Evolutionary conservation across 2,888 invertebrate species (phyloP).

Genomic region (Drosophila siamana): DNA sequence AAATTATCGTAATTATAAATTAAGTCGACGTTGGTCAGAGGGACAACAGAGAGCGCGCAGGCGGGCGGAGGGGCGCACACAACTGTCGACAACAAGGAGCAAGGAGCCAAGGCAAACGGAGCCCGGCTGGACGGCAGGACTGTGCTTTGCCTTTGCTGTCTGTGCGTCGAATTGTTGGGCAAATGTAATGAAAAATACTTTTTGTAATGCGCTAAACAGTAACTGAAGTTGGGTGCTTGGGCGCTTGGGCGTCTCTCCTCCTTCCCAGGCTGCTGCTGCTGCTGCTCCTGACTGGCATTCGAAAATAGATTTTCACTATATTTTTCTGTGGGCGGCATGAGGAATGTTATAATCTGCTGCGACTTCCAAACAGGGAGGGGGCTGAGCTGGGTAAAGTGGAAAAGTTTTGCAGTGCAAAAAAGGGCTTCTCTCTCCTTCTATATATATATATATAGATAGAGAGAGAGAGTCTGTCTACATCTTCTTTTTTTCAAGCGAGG

Average conservation of each 20-base stretch:
- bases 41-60: background rate
- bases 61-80: background rate
- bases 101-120: no score
- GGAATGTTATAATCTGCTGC: conserved; percentile 19
- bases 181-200: conserved; percentile 79
- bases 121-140: background rate
- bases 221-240: background rate
- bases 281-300: conserved; percentile 64
- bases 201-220: conserved; percentile 56
- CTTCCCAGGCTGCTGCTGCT: background rate
- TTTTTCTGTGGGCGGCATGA: conserved; percentile 41
- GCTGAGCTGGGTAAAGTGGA: conserved; percentile 78
- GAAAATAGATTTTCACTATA: conserved; percentile 75
- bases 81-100: background rate
- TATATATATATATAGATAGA: no score
- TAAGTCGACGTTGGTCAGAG: conserved; percentile 75
- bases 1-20: conserved; percentile 80
- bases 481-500: conserved; percentile 32
- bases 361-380: no score
- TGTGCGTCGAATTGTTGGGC: conserved; percentile 68
- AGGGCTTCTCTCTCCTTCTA: background rate
- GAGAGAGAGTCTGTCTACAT: no score
- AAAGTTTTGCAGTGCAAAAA: conserved; percentile 54
- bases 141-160: no score
- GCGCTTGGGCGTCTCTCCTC: conserved; percentile 2